Evolutionary conservation across 2,797 vertebrate genomes (phyloP).

Genomic region (Valencia hispanica): DNA sequence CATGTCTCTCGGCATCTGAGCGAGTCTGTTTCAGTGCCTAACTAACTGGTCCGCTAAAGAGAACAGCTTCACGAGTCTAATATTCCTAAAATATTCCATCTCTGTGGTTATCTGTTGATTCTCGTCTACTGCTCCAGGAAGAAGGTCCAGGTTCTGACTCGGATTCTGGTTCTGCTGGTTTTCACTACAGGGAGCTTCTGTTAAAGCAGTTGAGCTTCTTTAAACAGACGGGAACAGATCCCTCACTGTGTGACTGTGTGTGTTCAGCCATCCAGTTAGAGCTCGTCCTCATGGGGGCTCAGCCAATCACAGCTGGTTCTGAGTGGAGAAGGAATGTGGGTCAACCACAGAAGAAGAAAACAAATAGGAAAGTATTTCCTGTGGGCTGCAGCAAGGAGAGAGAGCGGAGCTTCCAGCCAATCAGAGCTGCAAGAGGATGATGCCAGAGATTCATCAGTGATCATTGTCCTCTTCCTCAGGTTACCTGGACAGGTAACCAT

Average conservation of each 20-base stretch:
- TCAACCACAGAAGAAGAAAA: slow-evolving; percentile 55
- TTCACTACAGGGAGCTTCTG: not conserved
- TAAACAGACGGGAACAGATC: not conserved
- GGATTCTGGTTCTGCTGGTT: not conserved
- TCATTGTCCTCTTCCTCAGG: not conserved
- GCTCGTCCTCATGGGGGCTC: not conserved
- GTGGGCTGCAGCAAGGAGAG: slow-evolving; percentile 23
- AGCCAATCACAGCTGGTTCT: slow-evolving; percentile 34
- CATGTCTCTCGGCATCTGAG: too few relatives aligned
- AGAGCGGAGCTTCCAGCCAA: slow-evolving; percentile 12
- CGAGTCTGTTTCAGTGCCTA: too few relatives aligned
- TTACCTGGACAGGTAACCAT: not conserved
- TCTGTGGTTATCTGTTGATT: not conserved
- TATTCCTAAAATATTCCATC: not conserved
- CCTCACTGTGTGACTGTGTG: not conserved
- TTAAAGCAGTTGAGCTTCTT: slow-evolving; percentile 3
- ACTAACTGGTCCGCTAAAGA: too few relatives aligned
- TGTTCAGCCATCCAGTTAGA: slow-evolving; percentile 37
- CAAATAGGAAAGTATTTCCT: slow-evolving; percentile 60
- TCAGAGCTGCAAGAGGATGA: slow-evolving; percentile 8
- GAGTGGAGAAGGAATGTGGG: slow-evolving; percentile 40
- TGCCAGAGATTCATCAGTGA: not conserved
- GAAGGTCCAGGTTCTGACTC: not conserved
- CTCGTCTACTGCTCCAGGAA: not conserved
- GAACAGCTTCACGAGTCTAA: too few relatives aligned